Conservation (phyloP, 2,113 vertebrate species). For the Indicator maculatus region DNA sequence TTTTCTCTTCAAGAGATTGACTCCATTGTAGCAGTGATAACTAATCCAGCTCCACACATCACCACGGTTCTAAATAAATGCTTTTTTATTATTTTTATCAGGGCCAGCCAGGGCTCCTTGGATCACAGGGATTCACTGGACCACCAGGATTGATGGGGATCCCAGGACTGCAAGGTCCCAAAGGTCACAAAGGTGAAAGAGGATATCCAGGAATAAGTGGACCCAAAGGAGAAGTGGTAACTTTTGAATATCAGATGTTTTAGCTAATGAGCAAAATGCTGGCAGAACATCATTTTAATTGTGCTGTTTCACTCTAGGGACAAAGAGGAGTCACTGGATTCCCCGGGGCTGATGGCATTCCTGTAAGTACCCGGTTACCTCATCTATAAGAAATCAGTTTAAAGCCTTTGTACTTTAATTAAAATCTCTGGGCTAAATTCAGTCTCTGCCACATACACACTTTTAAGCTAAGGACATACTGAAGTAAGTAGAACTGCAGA, state of each 20-base stretch:
- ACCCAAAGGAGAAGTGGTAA: conserved; percentile 89
- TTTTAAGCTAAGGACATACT: neutral
- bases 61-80: conserved; percentile 6
- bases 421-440: neutral
- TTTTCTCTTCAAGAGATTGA: neutral
- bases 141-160: conserved; percentile 85
- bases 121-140: conserved; percentile 83
- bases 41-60: neutral
- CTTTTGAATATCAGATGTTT: neutral
- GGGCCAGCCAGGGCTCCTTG: conserved; percentile 88
- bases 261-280: neutral
- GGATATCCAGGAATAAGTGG: conserved; percentile 83
- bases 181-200: conserved; percentile 89
- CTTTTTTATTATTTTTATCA: conserved; percentile 66
- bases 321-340: conserved; percentile 92
- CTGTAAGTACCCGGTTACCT: conserved; percentile 80
- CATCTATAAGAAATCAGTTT: conserved; percentile 4
- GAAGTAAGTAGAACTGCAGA: neutral
- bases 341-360: conserved; percentile 88
- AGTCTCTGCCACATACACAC: neutral
- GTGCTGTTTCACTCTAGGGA: conserved; percentile 78
- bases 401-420: conserved; percentile 38
- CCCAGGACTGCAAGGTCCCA: conserved; percentile 85
- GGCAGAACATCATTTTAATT: neutral
- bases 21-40: neutral